A percentile compares a stretch with the other conserved stretches of the same genome.
Evolutionary conservation across 2,797 vertebrate species (phyloP).

Genomic region (Eupleurogrammus muticus): DNA sequence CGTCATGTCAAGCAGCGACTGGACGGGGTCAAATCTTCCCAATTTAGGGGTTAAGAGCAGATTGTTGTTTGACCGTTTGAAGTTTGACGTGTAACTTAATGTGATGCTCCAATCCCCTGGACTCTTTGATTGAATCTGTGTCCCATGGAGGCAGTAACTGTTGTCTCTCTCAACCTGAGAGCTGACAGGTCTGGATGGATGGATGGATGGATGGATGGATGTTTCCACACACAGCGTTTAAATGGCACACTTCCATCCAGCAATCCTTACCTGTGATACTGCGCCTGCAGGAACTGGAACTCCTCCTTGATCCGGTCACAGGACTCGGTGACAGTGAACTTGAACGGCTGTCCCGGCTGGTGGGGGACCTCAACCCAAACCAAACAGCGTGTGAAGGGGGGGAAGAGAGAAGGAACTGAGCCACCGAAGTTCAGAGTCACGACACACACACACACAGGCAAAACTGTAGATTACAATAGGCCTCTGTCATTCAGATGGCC

Average conservation of each 20-base stretch:
- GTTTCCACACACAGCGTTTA: not conserved
- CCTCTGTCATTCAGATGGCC: slow-evolving; percentile 61
- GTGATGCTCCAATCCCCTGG: too few species aligned
- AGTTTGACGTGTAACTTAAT: too few species aligned
- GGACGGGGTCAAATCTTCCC: too few species aligned
- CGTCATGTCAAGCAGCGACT: too few species aligned
- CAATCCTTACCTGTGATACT: slow-evolving; percentile 92
- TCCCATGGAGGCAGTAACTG: too few species aligned
- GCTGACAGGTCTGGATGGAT: too few species aligned
- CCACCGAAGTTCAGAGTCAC: slow-evolving; percentile 66
- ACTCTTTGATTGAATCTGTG: too few species aligned
- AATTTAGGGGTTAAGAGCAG: too few species aligned
- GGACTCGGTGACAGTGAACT: slow-evolving; percentile 96
- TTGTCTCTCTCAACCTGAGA: too few species aligned
- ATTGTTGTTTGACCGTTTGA: too few species aligned
- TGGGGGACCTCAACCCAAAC: slow-evolving; percentile 88
- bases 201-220: too few species aligned
- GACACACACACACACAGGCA: slow-evolving; percentile 34
- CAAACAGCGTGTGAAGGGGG: slow-evolving; percentile 40
- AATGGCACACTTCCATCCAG: not conserved
- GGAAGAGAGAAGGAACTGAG: slow-evolving; percentile 71
- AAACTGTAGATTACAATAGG: slow-evolving; percentile 68
- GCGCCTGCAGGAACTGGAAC: slow-evolving; percentile 97
- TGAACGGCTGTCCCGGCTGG: slow-evolving; percentile 95
- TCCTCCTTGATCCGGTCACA: slow-evolving; percentile 98